Base-by-base conservation (phyloP, 2,113 vertebrate species). In the Syngnathus scovelli region DNA sequence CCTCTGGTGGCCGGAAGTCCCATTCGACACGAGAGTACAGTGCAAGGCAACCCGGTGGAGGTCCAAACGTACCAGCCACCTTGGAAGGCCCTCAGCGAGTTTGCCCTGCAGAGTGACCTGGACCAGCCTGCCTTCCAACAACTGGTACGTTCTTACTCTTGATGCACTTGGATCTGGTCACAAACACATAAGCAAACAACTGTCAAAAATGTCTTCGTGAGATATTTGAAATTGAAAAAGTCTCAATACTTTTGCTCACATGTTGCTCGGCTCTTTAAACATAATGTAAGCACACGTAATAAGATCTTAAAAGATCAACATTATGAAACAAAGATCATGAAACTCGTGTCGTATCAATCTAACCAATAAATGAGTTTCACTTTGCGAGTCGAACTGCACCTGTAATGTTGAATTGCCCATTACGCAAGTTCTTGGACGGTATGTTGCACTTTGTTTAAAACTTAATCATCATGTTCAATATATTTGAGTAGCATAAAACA, bases 51-150 rank as follows among this genome's bases (percentile, higher is more conserved):
- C 67, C 92, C 93, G 0, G 94, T 96, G 52, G 96, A 98, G 87
- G 94, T 97, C 48, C 95, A 98, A 89, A 95, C 93, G 7, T 95
- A 95, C 77, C 95, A 98, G 81, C 94, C 95, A 0, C 94, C 94
- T 0, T 98, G 95, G 95, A 98, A 98, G 79, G 93, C 95, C 0
- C 92, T 98, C 69, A 96, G 93, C 70, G 93, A 96, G 67, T 98
- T 98, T 58, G 94, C 95, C 16, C 86, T 96, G 74, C 94, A 96
- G 87, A 96, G 93, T 37, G 94, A 98, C 80, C 82, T 94, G 88
- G 96, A 98, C 73, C 94, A 95, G 55, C 93, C 93, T 0, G 92
- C 94, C 68, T 95, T 95, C 84, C 95, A 94, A 80, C 94, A 96
- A 89, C 87, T 95, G 94, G 95, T 98, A 75, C 61, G 68, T 70